phyloP scores from a whole-genome alignment of 2,888 invertebrate species.

The Oeneis ivallda region DNA sequence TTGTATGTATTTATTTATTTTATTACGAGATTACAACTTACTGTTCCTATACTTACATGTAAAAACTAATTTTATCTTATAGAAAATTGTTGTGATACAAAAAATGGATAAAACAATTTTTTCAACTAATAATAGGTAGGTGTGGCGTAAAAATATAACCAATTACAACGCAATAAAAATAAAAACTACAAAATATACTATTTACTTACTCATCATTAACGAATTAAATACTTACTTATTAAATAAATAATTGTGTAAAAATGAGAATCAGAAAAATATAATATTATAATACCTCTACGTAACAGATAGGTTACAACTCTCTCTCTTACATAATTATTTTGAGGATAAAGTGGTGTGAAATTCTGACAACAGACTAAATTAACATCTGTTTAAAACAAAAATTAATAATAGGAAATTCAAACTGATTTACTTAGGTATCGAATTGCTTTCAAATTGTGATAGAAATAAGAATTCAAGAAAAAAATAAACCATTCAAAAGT shows the following conservation, averaged over 20 bases:
- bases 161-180: conserved; percentile 12
- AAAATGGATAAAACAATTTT: conserved; percentile 3
- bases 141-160: conserved; percentile 28
- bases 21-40: conserved; percentile 27
- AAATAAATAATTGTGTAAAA: background rate
- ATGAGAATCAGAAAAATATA: background rate
- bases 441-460: too few relatives aligned
- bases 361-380: too few relatives aligned
- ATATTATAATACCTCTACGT: too few relatives aligned
- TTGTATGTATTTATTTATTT: conserved; percentile 17
- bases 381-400: too few relatives aligned
- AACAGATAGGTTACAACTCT: too few relatives aligned
- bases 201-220: background rate
- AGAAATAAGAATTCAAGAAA: background rate
- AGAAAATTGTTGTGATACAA: conserved; percentile 8
- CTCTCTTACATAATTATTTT: too few relatives aligned
- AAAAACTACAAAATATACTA: background rate
- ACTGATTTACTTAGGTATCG: too few relatives aligned
- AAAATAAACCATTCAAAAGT: background rate
- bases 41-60: conserved; percentile 6
- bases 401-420: too few relatives aligned
- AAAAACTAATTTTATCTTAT: conserved; percentile 9
- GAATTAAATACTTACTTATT: background rate
- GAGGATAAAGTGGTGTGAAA: too few relatives aligned
- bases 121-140: conserved; percentile 20